Conservation (phyloP, 2,113 vertebrate species). For the Pao palembangensis region DNA sequence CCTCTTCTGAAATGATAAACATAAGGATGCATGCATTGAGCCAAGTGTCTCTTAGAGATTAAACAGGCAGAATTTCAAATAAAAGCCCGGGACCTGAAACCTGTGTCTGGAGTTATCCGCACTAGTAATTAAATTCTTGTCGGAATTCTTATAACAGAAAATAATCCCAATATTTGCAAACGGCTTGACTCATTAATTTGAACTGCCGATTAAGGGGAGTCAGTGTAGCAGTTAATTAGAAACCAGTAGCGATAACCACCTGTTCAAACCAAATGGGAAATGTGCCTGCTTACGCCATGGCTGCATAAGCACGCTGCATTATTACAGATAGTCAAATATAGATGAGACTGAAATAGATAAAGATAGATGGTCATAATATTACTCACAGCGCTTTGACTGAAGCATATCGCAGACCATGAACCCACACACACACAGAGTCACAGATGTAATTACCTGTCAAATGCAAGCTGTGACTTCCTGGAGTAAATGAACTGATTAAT, state of each 20-base stretch:
- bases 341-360: constrained; percentile 35
- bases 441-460: constrained; percentile 69
- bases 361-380: constrained; percentile 33
- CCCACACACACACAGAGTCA: constrained; percentile 4
- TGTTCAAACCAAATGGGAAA: constrained; percentile 58
- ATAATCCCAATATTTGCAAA: constrained; percentile 59
- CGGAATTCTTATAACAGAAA: constrained; percentile 20
- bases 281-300: constrained; percentile 26
- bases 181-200: constrained; percentile 46
- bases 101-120: not conserved
- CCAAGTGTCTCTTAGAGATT: constrained; percentile 11
- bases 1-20: constrained; percentile 4
- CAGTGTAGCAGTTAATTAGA: constrained; percentile 67
- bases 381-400: constrained; percentile 1
- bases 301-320: constrained; percentile 21
- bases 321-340: constrained; percentile 17
- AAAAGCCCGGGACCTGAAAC: not conserved
- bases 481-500: constrained; percentile 68
- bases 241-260: constrained; percentile 54
- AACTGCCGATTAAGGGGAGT: constrained; percentile 47
- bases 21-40: constrained; percentile 1
- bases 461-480: constrained; percentile 55
- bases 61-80: constrained; percentile 1
- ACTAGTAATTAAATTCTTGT: constrained; percentile 31
- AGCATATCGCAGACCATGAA: constrained; percentile 9